phyloP scores from a whole-genome alignment of 2,888 invertebrate species.

The Eupithecia inturbata region DNA sequence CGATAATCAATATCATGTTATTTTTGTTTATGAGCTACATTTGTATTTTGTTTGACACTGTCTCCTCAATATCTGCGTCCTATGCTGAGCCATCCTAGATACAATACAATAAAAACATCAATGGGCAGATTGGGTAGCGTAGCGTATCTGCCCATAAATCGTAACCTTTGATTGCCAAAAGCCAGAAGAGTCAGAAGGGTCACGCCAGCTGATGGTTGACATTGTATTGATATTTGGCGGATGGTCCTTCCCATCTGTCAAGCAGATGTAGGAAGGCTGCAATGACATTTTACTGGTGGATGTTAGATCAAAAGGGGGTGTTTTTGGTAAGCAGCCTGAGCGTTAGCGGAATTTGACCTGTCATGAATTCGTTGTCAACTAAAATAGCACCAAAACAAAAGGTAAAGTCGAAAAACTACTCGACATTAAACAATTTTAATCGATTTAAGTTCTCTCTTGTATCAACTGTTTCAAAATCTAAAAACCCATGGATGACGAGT shows the following conservation, averaged over 20 bases:
- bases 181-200: not conserved
- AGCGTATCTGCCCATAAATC: not conserved
- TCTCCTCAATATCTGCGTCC: too few relatives aligned
- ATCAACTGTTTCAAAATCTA: not conserved
- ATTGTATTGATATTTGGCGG: not conserved
- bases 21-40: too few relatives aligned
- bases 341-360: not conserved
- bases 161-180: not conserved
- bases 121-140: not conserved
- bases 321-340: not conserved
- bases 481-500: not conserved
- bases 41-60: too few relatives aligned
- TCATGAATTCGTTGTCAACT: not conserved
- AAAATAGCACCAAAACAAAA: not conserved
- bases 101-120: not conserved
- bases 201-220: constrained; percentile 28
- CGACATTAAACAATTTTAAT: not conserved
- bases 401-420: not conserved
- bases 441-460: not conserved
- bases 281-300: not conserved
- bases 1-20: too few relatives aligned
- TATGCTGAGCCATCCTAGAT: not conserved
- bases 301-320: not conserved
- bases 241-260: not conserved
- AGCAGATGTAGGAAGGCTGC: not conserved